Conservation (phyloP, 30 jellyfish, hydroid and myxozoan genomes). For the Aurelia aurita complex sp. Pacific region DNA sequence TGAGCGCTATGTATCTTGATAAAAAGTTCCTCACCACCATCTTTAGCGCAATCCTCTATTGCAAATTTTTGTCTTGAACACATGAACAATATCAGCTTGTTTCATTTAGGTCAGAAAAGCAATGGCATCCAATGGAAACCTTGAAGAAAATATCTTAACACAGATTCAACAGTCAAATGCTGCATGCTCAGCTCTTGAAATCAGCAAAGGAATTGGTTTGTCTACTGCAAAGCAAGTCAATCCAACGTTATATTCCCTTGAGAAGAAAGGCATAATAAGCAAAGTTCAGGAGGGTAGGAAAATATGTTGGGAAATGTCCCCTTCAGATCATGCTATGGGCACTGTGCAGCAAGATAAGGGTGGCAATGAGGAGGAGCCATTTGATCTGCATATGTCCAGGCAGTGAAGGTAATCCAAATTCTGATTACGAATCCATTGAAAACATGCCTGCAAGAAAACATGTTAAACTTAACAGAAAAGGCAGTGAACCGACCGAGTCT, state of each 20-base stretch:
- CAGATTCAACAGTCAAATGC: neutral
- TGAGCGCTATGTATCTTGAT: too few species aligned
- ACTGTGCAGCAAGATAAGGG: too few species aligned
- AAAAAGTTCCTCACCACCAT: too few species aligned
- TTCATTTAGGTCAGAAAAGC: neutral
- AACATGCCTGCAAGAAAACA: constrained; percentile 7
- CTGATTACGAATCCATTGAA: too few species aligned
- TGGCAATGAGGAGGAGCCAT: too few species aligned
- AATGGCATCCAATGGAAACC: constrained; percentile 13
- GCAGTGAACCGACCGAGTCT: neutral
- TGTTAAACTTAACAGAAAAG: neutral
- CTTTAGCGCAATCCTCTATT: too few species aligned
- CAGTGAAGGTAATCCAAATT: too few species aligned
- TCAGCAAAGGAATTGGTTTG: constrained; percentile 46
- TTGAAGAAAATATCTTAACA: constrained; percentile 4
- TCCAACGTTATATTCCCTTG: constrained; percentile 52
- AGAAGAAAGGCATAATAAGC: constrained; percentile 14
- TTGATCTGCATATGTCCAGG: too few species aligned
- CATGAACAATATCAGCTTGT: too few species aligned
- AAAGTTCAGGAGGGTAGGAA: constrained; percentile 9
- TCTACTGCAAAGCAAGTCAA: constrained; percentile 49
- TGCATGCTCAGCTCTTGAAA: constrained; percentile 26
- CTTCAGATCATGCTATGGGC: neutral
- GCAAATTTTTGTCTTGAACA: too few species aligned
- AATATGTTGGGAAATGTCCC: constrained; percentile 27